Evolutionary conservation across 2,113 vertebrate species (phyloP).

Genomic region (Laticauda colubrina): DNA sequence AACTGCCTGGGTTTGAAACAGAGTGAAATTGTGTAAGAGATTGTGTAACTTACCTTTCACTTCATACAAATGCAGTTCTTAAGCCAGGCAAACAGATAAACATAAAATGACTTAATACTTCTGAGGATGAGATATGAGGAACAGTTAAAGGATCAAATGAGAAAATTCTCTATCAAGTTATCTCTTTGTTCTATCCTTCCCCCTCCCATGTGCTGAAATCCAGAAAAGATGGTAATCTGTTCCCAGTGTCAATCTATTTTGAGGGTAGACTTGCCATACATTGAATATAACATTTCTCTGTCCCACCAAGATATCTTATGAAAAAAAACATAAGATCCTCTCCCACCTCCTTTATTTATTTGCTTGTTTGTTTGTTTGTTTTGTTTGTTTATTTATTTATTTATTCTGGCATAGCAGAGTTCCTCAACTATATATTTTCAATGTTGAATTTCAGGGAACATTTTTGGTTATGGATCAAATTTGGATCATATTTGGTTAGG

Average conservation of each 20-base stretch:
- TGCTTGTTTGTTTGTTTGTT: no score
- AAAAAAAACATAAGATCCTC: neutral
- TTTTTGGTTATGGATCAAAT: neutral
- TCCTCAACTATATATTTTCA: neutral
- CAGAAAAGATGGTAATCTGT: neutral
- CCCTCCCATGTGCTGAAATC: neutral
- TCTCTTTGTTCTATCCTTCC: neutral
- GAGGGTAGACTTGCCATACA: neutral
- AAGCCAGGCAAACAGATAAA: neutral
- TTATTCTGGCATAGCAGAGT: neutral
- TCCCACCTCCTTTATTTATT: neutral
- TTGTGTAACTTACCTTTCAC: neutral
- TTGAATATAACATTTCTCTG: neutral
- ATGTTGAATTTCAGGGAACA: neutral
- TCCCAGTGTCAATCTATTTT: neutral
- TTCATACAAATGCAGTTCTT: neutral
- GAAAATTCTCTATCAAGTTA: neutral
- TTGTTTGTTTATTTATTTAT: no score
- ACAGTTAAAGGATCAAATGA: neutral
- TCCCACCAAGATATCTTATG: neutral
- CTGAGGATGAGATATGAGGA: neutral
- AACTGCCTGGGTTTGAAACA: neutral
- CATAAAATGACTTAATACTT: neutral
- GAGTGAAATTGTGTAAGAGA: neutral
- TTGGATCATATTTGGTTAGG: neutral